These are phyloP conservation scores for Latheticus oryzae DNA, from an alignment of 2,888 invertebrate genomes.

Conservation along the genomic window DNA sequence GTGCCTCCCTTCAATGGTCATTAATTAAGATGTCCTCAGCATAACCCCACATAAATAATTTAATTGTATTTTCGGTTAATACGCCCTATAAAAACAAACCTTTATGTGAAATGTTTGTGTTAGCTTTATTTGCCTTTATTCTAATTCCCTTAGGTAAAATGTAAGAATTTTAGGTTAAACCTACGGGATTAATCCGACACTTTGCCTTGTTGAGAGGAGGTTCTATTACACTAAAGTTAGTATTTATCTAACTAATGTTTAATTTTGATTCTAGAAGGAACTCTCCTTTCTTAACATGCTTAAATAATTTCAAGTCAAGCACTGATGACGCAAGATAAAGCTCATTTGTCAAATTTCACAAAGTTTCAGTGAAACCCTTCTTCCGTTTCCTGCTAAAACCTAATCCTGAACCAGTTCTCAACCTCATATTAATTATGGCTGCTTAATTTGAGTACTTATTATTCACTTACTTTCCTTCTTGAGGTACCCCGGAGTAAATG, in stretches of 20 bases:
- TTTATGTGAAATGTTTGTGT: slow-evolving; percentile 25
- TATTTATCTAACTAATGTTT: no score
- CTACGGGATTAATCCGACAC: slow-evolving; percentile 28
- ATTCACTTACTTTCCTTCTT: slow-evolving; percentile 39
- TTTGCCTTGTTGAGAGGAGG: background rate
- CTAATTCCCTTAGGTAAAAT: slow-evolving; percentile 20
- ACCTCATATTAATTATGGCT: slow-evolving; percentile 45
- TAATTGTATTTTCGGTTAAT: no score
- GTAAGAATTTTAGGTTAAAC: slow-evolving; percentile 33
- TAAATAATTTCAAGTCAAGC: no score
- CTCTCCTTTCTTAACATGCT: no score
- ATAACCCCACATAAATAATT: no score
- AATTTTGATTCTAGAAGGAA: no score
- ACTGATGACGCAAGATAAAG: slow-evolving; percentile 37
- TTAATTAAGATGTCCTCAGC: no score
- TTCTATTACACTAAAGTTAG: no score
- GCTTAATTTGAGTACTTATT: slow-evolving; percentile 45
- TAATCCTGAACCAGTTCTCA: slow-evolving; percentile 44
- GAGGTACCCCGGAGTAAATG: slow-evolving; percentile 24
- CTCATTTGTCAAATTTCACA: slow-evolving; percentile 46
- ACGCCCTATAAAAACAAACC: no score
- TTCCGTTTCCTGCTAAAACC: slow-evolving; percentile 45
- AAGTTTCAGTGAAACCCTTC: slow-evolving; percentile 37
- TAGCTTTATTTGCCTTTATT: slow-evolving; percentile 23
- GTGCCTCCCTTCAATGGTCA: no score